Evolutionary conservation across 2,888 invertebrate species (phyloP), one percentile per base, ranked within the genome.

Genomic region (Cryptus viduatorius): DNA sequence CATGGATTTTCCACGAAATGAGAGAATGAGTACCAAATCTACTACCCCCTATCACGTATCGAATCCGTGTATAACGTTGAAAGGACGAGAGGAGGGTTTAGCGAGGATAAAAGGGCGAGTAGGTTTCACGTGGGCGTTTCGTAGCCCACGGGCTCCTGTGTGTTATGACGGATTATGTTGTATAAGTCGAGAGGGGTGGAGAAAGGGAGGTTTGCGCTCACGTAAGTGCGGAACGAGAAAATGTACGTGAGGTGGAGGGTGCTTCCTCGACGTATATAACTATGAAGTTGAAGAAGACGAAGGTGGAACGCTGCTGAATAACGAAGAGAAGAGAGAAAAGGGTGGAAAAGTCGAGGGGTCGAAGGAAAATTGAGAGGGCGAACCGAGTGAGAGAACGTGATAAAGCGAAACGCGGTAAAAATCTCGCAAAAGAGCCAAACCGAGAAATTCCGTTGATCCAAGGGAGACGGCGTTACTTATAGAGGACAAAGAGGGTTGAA

Each of bases 91-190:
- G 29, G 14, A 1, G 31, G 59, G 69, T 56, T 69, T 59, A 56
- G 12, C 42, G 29, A 48, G 53, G 69, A 68, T 59, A 73, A 59
- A 64, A 31, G 65, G 67, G 67, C 77, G 12, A 48, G 59, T 68
- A 64, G 75, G 42, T 85, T 72, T 77, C 71, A 65, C 46, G 56
- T 42, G 67, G 75, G 75, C 64, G 75, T 75, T 77, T 68, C 29
- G 67, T 72, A 75, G 56, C 71, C 79, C 75, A 65, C 75, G 65
- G 64, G 59, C 69, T 80, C 69, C 79, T 79, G 83, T 82, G 83
- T 82, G 85, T 87, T 87, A 86, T 87, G 89, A 88, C 83, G 85
- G 86, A 88, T 89, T 87, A 86, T 84, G 84, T 86, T 86, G 85
- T 84, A 82, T 69, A 86, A 81, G 83, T 83, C 65, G 46, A 4